phyloP scores from a whole-genome alignment of 2,888 invertebrate genomes.

The Sinotaia quadrata region DNA sequence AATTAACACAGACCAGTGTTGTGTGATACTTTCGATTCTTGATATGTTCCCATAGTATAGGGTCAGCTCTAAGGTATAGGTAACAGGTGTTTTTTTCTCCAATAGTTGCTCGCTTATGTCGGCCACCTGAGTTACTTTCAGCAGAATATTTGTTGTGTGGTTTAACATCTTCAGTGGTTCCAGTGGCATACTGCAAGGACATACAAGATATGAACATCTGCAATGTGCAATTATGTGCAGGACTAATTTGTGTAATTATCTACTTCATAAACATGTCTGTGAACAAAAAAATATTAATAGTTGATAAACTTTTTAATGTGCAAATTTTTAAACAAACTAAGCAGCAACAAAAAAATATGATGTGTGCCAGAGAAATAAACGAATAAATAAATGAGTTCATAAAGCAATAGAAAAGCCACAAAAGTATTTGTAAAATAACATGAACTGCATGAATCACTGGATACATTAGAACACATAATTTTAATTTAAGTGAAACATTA shows the following conservation, averaged over 20 bases:
- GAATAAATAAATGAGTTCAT: no score
- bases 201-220: neutral
- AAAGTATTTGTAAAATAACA: no score
- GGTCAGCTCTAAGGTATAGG: constrained; percentile 97
- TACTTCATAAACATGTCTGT: no score
- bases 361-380: no score
- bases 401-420: no score
- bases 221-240: no score
- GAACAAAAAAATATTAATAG: neutral
- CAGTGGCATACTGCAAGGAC: neutral
- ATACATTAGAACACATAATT: no score
- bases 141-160: constrained; percentile 12
- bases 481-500: no score
- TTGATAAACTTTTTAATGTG: neutral
- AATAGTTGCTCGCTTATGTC: constrained; percentile 44
- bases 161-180: neutral
- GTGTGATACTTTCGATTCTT: constrained; percentile 44
- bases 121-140: constrained; percentile 12
- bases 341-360: neutral
- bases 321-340: no score
- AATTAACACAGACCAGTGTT: constrained; percentile 28
- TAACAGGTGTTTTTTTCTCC: constrained; percentile 80
- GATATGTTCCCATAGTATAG: constrained; percentile 96
- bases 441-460: no score
- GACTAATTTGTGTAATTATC: no score